Percentiles rank a stretch among this genome's conserved stretches.
These are phyloP conservation scores for Temnothorax ravouxi DNA, from an alignment of 2,888 invertebrate species.

Conservation along the genomic window DNA sequence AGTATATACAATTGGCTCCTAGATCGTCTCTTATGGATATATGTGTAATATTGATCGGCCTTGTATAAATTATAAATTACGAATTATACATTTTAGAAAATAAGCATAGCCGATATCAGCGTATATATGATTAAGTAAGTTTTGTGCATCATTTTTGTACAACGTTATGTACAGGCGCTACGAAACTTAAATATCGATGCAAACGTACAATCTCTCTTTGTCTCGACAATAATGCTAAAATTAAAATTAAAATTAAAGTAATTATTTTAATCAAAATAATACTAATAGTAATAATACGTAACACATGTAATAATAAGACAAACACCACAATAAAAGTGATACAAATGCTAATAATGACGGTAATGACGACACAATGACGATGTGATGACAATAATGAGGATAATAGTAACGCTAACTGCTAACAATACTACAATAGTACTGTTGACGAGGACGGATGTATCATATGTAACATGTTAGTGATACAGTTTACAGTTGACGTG, in stretches of 20 bases:
- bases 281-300: slow-evolving; percentile 7
- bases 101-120: not conserved
- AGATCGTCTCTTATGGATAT: not conserved
- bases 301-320: slow-evolving; percentile 22
- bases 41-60: slow-evolving; percentile 47
- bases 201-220: slow-evolving; percentile 11
- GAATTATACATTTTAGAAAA: slow-evolving; percentile 2
- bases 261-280: slow-evolving; percentile 25
- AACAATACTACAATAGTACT: slow-evolving; percentile 59
- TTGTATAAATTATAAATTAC: slow-evolving; percentile 17
- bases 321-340: not conserved
- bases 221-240: slow-evolving; percentile 21
- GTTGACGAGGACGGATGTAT: slow-evolving; percentile 56
- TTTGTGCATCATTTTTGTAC: slow-evolving; percentile 16
- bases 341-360: slow-evolving; percentile 49
- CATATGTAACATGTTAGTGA: slow-evolving; percentile 53
- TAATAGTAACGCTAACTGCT: slow-evolving; percentile 56
- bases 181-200: slow-evolving; percentile 2
- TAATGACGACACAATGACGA: slow-evolving; percentile 59
- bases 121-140: slow-evolving; percentile 12
- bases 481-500: slow-evolving; percentile 64
- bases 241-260: slow-evolving; percentile 34
- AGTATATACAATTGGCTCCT: slow-evolving; percentile 63
- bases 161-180: slow-evolving; percentile 31
- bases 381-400: slow-evolving; percentile 50